Evolutionary conservation across 1,140 invertebrate genomes (phyloP).

Genomic region (Halesus radiatus): DNA sequence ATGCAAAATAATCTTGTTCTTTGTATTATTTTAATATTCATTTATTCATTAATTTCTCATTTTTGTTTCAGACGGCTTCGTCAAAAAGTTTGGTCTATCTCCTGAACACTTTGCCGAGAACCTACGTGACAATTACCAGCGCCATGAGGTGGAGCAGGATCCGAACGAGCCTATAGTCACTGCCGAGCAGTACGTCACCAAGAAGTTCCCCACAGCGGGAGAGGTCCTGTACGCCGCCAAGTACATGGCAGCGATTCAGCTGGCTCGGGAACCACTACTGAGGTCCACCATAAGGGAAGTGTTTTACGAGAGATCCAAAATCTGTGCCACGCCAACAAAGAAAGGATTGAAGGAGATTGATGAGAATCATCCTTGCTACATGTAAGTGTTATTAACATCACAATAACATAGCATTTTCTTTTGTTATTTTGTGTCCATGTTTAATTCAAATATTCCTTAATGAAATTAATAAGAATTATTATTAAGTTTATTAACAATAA

Average conservation of each 20-base stretch:
- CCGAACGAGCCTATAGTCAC: slow-evolving; percentile 83
- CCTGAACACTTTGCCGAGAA: slow-evolving; percentile 98
- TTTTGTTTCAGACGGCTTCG: slow-evolving; percentile 75
- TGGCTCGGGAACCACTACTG: slow-evolving; percentile 92
- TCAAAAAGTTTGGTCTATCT: slow-evolving; percentile 94
- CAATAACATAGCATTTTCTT: too few species aligned
- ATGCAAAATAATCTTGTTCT: too few species aligned
- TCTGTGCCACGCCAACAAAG: slow-evolving; percentile 89
- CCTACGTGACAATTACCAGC: slow-evolving; percentile 94
- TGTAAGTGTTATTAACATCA: slow-evolving; percentile 60
- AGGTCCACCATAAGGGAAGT: slow-evolving; percentile 88
- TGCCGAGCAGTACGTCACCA: slow-evolving; percentile 79
- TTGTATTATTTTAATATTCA: too few species aligned
- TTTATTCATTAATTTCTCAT: too few species aligned
- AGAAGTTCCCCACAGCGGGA: slow-evolving; percentile 71
- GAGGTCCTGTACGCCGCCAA: slow-evolving; percentile 90
- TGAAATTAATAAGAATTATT: too few species aligned
- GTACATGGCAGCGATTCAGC: slow-evolving; percentile 94
- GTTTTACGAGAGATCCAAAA: slow-evolving; percentile 91
- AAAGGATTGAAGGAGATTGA: slow-evolving; percentile 94
- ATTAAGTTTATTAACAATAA: too few species aligned
- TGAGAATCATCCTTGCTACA: slow-evolving; percentile 90
- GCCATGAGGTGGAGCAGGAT: slow-evolving; percentile 97
- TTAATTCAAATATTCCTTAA: neutral
- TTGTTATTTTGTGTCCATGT: too few species aligned